Percentiles rank a stretch among this genome's conserved stretches.
These are phyloP conservation scores for Cacoxenus indagator DNA, from an alignment of 2,888 invertebrate species.

Conservation along the genomic window DNA sequence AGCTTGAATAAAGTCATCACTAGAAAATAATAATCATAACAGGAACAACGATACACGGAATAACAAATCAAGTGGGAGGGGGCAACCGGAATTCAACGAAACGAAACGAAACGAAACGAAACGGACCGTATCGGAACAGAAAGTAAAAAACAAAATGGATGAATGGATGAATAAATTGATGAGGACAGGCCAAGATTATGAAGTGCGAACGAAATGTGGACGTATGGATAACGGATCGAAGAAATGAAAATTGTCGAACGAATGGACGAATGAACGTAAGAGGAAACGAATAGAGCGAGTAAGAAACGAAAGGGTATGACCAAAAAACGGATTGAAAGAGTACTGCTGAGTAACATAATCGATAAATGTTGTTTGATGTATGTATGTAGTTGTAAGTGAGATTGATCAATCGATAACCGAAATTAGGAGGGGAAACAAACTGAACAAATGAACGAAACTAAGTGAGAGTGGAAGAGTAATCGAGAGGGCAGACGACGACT, in stretches of 20 bases:
- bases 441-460: not conserved
- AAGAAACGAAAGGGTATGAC: conserved; percentile 9
- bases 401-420: not conserved
- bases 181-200: too few relatives aligned
- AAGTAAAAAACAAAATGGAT: conserved; percentile 5
- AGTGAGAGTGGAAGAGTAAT: not conserved
- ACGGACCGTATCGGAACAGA: not conserved
- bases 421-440: not conserved
- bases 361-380: conserved; percentile 13
- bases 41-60: conserved; percentile 75
- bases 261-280: too few relatives aligned
- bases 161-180: not conserved
- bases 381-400: conserved; percentile 10
- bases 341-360: conserved; percentile 6
- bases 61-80: conserved; percentile 32
- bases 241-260: too few relatives aligned
- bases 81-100: conserved; percentile 20
- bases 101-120: not conserved
- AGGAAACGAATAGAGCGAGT: not conserved
- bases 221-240: not conserved
- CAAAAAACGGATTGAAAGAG: conserved; percentile 17
- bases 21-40: conserved; percentile 90
- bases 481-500: too few relatives aligned
- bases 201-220: not conserved
- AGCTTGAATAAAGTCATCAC: conserved; percentile 98